A percentile compares a stretch with the other conserved stretches of the same genome.
Evolutionary conservation across 1,140 invertebrate genomes (phyloP).

Genomic region (Sycophila sp.): DNA sequence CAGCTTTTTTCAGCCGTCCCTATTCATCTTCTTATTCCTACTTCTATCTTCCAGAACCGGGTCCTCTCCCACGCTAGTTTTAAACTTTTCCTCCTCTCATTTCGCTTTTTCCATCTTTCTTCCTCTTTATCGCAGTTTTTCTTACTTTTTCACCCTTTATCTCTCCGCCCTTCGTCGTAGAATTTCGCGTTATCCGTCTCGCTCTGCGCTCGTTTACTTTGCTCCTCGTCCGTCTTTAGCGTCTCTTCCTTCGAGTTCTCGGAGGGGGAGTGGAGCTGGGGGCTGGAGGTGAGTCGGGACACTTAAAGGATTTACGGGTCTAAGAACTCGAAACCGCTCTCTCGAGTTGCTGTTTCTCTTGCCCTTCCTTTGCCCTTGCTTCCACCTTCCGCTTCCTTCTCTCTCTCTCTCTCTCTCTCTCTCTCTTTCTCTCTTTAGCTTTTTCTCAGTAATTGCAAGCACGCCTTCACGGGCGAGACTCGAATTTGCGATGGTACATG

Average conservation of each 20-base stretch:
- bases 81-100: not conserved
- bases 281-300: conserved; percentile 50
- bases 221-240: conserved; percentile 36
- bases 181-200: conserved; percentile 10
- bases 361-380: conserved; percentile 9
- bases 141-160: conserved; percentile 32
- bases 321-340: conserved; percentile 55
- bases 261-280: conserved; percentile 25
- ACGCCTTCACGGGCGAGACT: conserved; percentile 26
- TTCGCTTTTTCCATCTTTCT: conserved; percentile 7
- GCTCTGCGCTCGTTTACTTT: conserved; percentile 41
- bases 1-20: not conserved
- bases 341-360: conserved; percentile 29
- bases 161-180: not conserved
- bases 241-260: conserved; percentile 8
- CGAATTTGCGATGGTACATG: conserved; percentile 31
- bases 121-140: conserved; percentile 28
- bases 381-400: conserved; percentile 1
- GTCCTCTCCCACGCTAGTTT: not conserved
- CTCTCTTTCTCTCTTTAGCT: no score
- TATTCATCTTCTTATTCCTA: not conserved
- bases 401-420: conserved; percentile 19
- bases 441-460: conserved; percentile 41
- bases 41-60: not conserved
- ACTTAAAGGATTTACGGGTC: conserved; percentile 61